Percentiles rank a stretch among this genome's conserved stretches.
phyloP scores from a whole-genome alignment of 2,888 invertebrate species.

The Tyria jacobaeae region DNA sequence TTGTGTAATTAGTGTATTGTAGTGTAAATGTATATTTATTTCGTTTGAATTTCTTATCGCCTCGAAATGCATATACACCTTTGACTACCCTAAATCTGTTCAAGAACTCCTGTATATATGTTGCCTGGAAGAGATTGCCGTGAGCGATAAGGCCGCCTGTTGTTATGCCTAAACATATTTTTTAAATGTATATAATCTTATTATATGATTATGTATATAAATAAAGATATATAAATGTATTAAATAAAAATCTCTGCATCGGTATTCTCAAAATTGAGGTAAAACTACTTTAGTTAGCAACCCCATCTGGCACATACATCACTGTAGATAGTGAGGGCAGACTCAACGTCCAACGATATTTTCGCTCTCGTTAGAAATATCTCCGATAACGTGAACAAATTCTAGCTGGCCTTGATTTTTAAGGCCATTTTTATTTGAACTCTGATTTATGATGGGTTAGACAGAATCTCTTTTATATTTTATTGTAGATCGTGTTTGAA shows the following conservation, averaged over 20 bases:
- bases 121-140: too few relatives aligned
- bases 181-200: too few relatives aligned
- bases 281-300: constrained; percentile 19
- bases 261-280: constrained; percentile 11
- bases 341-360: constrained; percentile 30
- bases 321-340: constrained; percentile 29
- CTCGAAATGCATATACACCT: too few relatives aligned
- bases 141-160: too few relatives aligned
- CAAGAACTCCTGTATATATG: too few relatives aligned
- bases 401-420: constrained; percentile 14
- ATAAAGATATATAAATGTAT: too few relatives aligned
- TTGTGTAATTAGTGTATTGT: too few relatives aligned
- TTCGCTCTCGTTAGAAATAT: constrained; percentile 22
- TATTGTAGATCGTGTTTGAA: not conserved
- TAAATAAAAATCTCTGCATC: not conserved
- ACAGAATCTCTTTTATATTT: constrained; percentile 7
- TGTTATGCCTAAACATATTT: too few relatives aligned
- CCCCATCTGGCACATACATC: constrained; percentile 26
- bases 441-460: constrained; percentile 12
- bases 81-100: too few relatives aligned
- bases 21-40: too few relatives aligned
- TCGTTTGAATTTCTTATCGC: too few relatives aligned
- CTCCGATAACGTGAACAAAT: constrained; percentile 14
- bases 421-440: constrained; percentile 12
- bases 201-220: too few relatives aligned